These are phyloP conservation scores for Hypsopygia costalis DNA, from an alignment of 2,888 invertebrate genomes.

Conservation along the genomic window DNA sequence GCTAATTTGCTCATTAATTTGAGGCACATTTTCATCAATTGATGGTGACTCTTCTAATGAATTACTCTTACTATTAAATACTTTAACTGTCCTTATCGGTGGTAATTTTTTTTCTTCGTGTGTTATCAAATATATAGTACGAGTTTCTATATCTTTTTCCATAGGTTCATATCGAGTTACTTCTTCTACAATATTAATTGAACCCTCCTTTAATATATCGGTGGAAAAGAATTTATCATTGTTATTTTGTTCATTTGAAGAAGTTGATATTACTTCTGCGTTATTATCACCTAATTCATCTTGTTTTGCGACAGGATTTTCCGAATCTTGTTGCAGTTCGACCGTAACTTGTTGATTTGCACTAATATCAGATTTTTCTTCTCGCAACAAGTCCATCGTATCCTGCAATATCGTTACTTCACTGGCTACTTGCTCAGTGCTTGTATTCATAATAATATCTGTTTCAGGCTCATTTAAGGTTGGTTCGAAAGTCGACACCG, in stretches of 20 bases:
- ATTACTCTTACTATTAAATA: constrained; percentile 83
- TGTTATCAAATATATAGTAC: constrained; percentile 83
- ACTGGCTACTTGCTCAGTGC: constrained; percentile 47
- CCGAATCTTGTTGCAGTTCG: background rate
- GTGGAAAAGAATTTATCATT: constrained; percentile 56
- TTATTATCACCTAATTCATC: background rate
- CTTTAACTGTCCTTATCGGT: constrained; percentile 79
- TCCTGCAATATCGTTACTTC: constrained; percentile 65
- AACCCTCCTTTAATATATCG: constrained; percentile 41
- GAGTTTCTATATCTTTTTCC: constrained; percentile 52
- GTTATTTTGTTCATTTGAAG: constrained; percentile 60
- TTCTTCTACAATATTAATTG: constrained; percentile 52
- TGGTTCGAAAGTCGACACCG: constrained; percentile 38
- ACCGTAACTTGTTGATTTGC: constrained; percentile 9
- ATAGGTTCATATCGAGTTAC: constrained; percentile 48
- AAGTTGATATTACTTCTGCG: constrained; percentile 14
- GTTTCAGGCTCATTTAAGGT: constrained; percentile 28
- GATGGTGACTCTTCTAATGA: constrained; percentile 50
- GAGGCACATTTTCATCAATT: constrained; percentile 24
- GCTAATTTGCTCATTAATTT: constrained; percentile 22
- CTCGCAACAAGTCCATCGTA: constrained; percentile 26
- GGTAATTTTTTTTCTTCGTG: constrained; percentile 86
- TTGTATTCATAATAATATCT: constrained; percentile 18
- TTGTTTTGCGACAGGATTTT: no score
- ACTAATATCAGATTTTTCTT: constrained; percentile 5